Base-by-base conservation (phyloP, 2,797 vertebrate species). In the Margarornis squamiger region DNA sequence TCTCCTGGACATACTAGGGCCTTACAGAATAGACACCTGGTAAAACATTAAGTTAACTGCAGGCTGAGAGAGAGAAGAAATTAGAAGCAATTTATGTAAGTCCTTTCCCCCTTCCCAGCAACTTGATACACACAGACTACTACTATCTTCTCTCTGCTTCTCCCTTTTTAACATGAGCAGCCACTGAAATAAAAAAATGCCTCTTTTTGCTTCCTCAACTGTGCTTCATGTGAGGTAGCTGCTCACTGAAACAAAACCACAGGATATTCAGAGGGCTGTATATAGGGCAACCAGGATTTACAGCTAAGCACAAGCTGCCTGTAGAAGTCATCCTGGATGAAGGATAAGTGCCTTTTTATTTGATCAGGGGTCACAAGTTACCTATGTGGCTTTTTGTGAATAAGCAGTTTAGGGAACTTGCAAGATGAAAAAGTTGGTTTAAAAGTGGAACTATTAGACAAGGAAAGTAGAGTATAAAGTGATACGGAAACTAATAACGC, bases 231-330 rank as follows among this genome's bases (percentile, higher is more conserved):
- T 62, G 48, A 59, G 38, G 66, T 41, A 65, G 29, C 48, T 93
- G n/a, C 81, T 72, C 4, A 4, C 73, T 67, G 57, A 67, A 80
- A 73, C 74, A 63, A 57, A 92, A 51, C 36, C 21, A 4, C 18
- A 45, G 71, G 71, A 18, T 90, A 77, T 73, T 91, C 75, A 71
- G 65, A 75, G 67, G 29, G 49, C 67, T 55, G 34, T 93, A 96
- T 96, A 61, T 91, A 97, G 93, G 92, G 62, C 93, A 97, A 11
- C 48, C 14, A 57, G 94, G 95, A 92, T 95, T 97, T 97, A 95
- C n/a, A 49, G 90, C 84, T 97, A 94, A 96, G 96, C 74, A 85
- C 66, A 91, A 80, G 74, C 85, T 90, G 90, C 34, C 80, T 90
- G 46, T 34, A 85, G 83, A 87, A 96, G 62, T 88, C 80, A 88